Percentiles rank a stretch among this genome's conserved stretches.
phyloP scores from a whole-genome alignment of 2,797 vertebrate species.

The Potorous gilbertii region DNA sequence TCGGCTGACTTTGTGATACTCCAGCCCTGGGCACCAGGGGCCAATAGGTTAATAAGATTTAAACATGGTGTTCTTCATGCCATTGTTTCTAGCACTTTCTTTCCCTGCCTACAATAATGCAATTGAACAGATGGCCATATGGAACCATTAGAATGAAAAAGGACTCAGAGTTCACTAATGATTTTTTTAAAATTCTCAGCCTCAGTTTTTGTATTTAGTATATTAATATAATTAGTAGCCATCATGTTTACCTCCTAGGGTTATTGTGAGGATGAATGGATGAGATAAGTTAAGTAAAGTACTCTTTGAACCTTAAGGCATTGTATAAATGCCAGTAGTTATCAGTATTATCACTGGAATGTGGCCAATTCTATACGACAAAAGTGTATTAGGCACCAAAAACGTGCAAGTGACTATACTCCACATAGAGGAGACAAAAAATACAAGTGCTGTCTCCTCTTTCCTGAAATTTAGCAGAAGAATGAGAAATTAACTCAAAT shows the following conservation, averaged over 20 bases:
- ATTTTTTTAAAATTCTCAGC: slow-evolving; percentile 56
- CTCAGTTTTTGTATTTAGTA: slow-evolving; percentile 52
- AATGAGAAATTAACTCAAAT: background rate
- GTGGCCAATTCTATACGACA: background rate
- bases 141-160: slow-evolving; percentile 75
- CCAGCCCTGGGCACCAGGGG: background rate
- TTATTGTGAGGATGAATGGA: background rate
- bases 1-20: background rate
- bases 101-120: slow-evolving; percentile 75
- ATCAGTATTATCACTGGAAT: background rate
- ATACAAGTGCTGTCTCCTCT: background rate
- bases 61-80: slow-evolving; percentile 69
- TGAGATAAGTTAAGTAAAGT: background rate
- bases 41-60: slow-evolving; percentile 60
- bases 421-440: background rate
- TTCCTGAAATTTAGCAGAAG: background rate
- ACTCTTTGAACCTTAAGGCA: background rate
- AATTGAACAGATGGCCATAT: slow-evolving; percentile 65
- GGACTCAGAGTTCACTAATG: slow-evolving; percentile 67
- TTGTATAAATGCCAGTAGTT: background rate
- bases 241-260: background rate
- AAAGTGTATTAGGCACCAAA: background rate
- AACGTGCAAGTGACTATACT: background rate
- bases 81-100: slow-evolving; percentile 75
- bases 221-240: background rate